phyloP scores from a whole-genome alignment of 64 coral and sea anemone species.

The Pocillopora verrucosa region DNA sequence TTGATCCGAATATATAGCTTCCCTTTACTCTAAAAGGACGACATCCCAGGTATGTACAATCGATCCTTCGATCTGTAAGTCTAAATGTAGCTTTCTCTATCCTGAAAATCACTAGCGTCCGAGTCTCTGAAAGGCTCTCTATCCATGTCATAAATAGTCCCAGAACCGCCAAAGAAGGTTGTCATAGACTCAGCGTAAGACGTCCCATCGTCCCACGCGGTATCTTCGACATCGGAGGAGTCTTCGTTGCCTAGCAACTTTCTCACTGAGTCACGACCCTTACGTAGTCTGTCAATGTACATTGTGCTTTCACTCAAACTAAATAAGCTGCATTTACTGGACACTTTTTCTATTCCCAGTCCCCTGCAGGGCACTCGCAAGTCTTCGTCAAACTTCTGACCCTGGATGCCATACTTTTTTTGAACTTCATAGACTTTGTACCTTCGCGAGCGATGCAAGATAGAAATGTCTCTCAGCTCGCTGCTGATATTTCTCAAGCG shows the following conservation, averaged over 20 bases:
- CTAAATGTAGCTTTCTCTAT: neutral
- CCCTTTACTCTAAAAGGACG: too few relatives aligned
- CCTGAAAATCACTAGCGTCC: neutral
- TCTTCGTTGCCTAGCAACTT: neutral
- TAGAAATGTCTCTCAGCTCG: constrained; percentile 58
- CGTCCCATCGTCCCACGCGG: neutral
- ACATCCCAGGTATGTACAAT: neutral
- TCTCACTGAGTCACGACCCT: neutral
- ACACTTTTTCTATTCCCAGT: constrained; percentile 21
- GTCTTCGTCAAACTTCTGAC: neutral
- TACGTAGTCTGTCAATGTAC: constrained; percentile 1
- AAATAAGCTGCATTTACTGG: constrained; percentile 30
- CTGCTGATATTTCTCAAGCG: constrained; percentile 60
- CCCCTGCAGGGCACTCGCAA: neutral
- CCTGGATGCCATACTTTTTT: neutral
- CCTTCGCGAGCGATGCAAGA: constrained; percentile 56
- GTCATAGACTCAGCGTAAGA: constrained; percentile 6
- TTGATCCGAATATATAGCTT: too few relatives aligned
- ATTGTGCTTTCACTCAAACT: constrained; percentile 44
- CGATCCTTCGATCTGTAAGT: neutral
- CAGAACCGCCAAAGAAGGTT: neutral
- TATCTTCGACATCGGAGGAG: neutral
- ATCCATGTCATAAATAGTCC: neutral
- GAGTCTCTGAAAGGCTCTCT: constrained; percentile 6
- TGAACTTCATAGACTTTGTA: constrained; percentile 66